Evolutionary conservation across 2,888 invertebrate species (phyloP).

Genomic region (Criorhina ranunculi): DNA sequence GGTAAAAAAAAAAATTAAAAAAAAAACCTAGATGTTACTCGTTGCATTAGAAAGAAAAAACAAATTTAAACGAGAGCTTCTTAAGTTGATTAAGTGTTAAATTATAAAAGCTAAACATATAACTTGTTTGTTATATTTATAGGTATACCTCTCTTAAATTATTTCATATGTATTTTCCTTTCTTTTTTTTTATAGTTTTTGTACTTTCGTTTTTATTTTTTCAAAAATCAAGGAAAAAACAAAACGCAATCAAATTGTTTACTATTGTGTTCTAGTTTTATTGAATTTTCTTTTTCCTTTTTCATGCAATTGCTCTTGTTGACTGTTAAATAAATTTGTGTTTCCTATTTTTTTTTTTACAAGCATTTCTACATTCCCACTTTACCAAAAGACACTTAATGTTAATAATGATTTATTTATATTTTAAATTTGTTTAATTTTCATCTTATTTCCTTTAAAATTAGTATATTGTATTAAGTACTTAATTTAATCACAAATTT

Average conservation of each 20-base stretch:
- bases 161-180: conserved; percentile 1
- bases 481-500: conserved; percentile 68
- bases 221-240: conserved; percentile 9
- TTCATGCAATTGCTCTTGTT: conserved; percentile 20
- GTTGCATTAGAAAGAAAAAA: conserved; percentile 20
- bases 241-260: not conserved
- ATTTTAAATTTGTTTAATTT: conserved; percentile 27
- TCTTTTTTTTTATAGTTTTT: conserved; percentile 18
- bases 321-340: conserved; percentile 22
- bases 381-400: conserved; percentile 18
- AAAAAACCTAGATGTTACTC: conserved; percentile 31
- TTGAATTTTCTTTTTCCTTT: conserved; percentile 12
- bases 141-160: conserved; percentile 2
- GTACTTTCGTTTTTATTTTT: conserved; percentile 6
- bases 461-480: conserved; percentile 44
- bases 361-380: conserved; percentile 30
- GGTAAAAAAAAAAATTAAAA: conserved; percentile 21
- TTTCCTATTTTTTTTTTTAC: conserved; percentile 57
- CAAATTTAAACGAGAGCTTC: conserved; percentile 22
- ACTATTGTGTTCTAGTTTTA: conserved; percentile 40
- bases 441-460: conserved; percentile 26
- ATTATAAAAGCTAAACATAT: conserved; percentile 19
- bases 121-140: conserved; percentile 27
- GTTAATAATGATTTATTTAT: conserved; percentile 36
- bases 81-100: conserved; percentile 45